A percentile compares a stretch with the other conserved stretches of the same genome.
Conservation (phyloP, 2,888 invertebrate genomes). For the Diplolepis rosae region DNA sequence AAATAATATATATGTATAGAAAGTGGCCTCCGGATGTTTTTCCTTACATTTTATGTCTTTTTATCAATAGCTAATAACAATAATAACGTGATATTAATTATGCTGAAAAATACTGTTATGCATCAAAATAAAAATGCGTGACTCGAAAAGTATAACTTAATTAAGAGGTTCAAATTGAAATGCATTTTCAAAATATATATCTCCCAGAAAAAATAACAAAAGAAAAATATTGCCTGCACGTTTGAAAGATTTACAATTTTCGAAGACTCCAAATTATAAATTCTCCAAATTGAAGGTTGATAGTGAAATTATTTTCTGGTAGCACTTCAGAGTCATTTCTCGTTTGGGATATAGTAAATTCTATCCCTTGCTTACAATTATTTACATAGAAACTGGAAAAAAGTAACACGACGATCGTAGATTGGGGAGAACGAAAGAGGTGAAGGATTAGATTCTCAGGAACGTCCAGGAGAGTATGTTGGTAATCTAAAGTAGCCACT, state of each 20-base stretch:
- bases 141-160: conserved; percentile 10
- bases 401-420: conserved; percentile 10
- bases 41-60: neutral
- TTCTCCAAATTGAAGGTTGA: neutral
- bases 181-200: conserved; percentile 12
- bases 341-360: neutral
- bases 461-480: conserved; percentile 10
- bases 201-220: neutral
- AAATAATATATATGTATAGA: conserved; percentile 17
- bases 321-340: conserved; percentile 3
- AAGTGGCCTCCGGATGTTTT: conserved; percentile 22
- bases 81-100: conserved; percentile 8
- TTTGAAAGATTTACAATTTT: neutral
- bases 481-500: conserved; percentile 1
- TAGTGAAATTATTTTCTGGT: neutral
- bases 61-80: conserved; percentile 11
- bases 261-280: neutral
- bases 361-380: neutral
- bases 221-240: neutral
- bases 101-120: conserved; percentile 19
- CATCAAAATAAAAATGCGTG: conserved; percentile 11
- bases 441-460: conserved; percentile 20
- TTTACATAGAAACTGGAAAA: conserved; percentile 1
- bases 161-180: conserved; percentile 12
- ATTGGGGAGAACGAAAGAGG: conserved; percentile 24